Evolutionary conservation across 1,140 invertebrate genomes (phyloP).

Genomic region (Oscheius sp.): DNA sequence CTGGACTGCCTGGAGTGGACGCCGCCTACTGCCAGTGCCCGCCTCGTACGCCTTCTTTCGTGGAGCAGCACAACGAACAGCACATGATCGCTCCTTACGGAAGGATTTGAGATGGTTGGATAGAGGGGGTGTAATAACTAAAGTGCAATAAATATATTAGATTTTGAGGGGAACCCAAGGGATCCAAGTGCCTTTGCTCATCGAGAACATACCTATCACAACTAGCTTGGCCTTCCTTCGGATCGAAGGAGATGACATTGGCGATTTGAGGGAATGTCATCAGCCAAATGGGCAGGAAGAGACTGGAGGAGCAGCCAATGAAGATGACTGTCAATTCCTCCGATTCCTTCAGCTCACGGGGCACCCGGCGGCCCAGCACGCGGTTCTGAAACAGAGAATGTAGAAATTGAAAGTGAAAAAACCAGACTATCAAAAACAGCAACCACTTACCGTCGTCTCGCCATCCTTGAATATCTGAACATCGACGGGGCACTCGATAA

Average conservation of each 20-base stretch:
- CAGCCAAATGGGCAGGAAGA: conserved; percentile 9
- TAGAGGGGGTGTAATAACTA: no score
- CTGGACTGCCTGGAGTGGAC: conserved; percentile 37
- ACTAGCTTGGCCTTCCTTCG: no score
- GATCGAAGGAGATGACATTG: background rate
- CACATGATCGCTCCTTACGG: background rate
- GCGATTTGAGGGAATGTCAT: background rate
- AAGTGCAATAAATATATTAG: no score
- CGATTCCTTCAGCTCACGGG: background rate
- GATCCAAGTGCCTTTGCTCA: no score
- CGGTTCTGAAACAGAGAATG: conserved; percentile 14
- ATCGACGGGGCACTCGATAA: no score
- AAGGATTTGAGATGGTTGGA: no score
- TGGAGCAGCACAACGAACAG: conserved; percentile 15
- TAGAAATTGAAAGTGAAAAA: no score
- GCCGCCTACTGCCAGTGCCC: conserved; percentile 57
- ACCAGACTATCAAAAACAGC: no score
- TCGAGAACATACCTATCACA: no score
- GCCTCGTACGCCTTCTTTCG: conserved; percentile 30
- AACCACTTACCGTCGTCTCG: no score
- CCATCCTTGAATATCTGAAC: no score
- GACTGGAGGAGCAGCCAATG: background rate
- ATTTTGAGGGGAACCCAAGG: no score
- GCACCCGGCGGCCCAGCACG: background rate
- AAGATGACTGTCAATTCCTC: background rate